Percentiles rank a stretch among this genome's conserved stretches.
Evolutionary conservation across 2,113 vertebrate genomes (phyloP).

Genomic region (Ahaetulla prasina): DNA sequence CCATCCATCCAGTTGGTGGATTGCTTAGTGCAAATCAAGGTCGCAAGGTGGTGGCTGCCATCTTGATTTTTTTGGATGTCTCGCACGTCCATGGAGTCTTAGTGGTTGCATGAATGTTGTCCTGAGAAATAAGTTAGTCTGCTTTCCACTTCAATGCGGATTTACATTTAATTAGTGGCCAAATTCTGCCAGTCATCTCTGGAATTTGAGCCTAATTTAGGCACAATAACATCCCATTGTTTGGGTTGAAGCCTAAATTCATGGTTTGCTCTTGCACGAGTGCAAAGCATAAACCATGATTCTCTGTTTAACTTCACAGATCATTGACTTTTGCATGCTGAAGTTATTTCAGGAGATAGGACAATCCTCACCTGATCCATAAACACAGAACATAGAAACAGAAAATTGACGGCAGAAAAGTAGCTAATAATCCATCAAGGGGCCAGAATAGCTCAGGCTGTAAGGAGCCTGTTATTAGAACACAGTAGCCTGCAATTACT

Average conservation of each 20-base stretch:
- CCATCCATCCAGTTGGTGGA: neutral
- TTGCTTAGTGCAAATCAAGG: neutral
- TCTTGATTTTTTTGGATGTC: neutral
- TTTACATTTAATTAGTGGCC: neutral
- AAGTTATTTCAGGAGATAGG: neutral
- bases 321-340: neutral
- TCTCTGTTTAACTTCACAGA: neutral
- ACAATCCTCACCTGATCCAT: neutral
- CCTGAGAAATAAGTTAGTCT: neutral
- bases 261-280: neutral
- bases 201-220: neutral
- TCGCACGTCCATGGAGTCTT: neutral
- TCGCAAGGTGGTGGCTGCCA: neutral
- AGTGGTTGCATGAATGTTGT: neutral
- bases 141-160: neutral
- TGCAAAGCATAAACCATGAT: neutral
- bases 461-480: no score
- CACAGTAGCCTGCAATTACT: no score
- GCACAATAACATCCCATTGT: neutral
- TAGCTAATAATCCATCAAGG: no score
- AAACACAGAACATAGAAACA: neutral
- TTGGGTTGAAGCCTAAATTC: neutral
- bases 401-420: neutral
- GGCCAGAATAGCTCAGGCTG: no score
- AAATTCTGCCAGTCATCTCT: neutral